Conservation (phyloP, 2,113 vertebrate genomes). For the Notothenia coriiceps region DNA sequence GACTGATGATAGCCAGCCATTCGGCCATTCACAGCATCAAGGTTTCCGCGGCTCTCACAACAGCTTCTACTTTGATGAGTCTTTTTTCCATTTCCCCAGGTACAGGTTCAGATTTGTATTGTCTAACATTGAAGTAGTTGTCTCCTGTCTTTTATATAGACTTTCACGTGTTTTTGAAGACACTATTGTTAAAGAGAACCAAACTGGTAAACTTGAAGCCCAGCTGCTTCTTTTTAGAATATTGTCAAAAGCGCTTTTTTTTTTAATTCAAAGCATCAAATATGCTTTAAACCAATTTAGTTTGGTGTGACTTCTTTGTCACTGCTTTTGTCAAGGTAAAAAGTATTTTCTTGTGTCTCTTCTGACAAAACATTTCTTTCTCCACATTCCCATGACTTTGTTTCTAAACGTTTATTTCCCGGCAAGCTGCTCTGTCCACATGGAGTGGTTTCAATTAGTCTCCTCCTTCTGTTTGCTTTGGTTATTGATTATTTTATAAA, state of each 20-base stretch:
- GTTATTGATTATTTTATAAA: neutral
- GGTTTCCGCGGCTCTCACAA: conserved; percentile 90
- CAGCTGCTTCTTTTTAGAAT: too few relatives aligned
- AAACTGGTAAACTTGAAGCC: neutral
- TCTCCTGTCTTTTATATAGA: too few relatives aligned
- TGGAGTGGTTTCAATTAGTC: neutral
- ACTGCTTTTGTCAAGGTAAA: too few relatives aligned
- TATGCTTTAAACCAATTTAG: too few relatives aligned
- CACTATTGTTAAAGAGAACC: neutral
- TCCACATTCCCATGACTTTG: neutral
- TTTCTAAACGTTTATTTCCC: neutral
- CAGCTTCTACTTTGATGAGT: conserved; percentile 95
- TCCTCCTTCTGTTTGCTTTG: neutral
- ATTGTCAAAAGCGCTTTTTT: too few relatives aligned
- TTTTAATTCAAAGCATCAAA: too few relatives aligned
- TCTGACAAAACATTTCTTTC: neutral
- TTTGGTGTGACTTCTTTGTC: too few relatives aligned
- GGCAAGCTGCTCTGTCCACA: neutral
- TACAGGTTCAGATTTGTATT: conserved; percentile 46
- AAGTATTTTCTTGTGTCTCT: neutral
- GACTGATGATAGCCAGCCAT: conserved; percentile 89
- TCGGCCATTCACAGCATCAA: conserved; percentile 84
- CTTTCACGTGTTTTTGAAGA: neutral
- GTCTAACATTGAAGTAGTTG: neutral
- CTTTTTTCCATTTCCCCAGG: conserved; percentile 94